These are phyloP conservation scores for Globicephala melas DNA, from an alignment of 2,113 vertebrate genomes.

Conservation along the genomic window DNA sequence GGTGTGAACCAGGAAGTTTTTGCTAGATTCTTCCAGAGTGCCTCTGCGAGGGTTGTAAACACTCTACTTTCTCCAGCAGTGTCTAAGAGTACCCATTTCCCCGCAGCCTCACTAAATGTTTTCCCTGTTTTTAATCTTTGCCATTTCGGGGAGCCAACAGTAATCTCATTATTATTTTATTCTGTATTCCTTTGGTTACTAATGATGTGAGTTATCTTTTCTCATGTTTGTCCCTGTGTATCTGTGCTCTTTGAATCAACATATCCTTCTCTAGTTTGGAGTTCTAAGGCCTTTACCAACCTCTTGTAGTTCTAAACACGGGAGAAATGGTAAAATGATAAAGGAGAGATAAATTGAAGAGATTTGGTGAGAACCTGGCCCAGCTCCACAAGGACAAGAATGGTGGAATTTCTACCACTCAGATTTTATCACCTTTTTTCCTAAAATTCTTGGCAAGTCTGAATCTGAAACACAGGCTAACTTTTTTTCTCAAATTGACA, in stretches of 20 bases:
- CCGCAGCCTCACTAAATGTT: background rate
- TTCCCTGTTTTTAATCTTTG: background rate
- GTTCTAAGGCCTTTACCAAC: background rate
- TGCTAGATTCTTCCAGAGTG: background rate
- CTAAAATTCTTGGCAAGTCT: constrained; percentile 40
- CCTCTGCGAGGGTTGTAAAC: background rate
- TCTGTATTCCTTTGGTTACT: background rate
- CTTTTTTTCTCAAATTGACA: background rate
- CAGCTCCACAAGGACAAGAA: background rate
- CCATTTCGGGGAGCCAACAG: background rate
- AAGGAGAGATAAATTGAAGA: background rate
- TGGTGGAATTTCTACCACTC: background rate
- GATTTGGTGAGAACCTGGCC: background rate
- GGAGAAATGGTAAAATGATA: background rate
- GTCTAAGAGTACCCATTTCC: background rate
- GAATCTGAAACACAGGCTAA: constrained; percentile 58
- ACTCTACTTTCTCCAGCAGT: background rate
- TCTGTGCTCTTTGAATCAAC: background rate
- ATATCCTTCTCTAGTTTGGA: background rate
- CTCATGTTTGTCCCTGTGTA: background rate
- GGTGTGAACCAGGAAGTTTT: background rate
- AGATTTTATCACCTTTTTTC: constrained; percentile 34
- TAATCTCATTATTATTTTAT: constrained; percentile 34
- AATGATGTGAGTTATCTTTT: constrained; percentile 26
- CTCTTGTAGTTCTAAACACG: background rate